A percentile compares a stretch with the other conserved stretches of the same genome.
Evolutionary conservation across 2,113 vertebrate species (phyloP).

Genomic region (Acrocephalus kingi): DNA sequence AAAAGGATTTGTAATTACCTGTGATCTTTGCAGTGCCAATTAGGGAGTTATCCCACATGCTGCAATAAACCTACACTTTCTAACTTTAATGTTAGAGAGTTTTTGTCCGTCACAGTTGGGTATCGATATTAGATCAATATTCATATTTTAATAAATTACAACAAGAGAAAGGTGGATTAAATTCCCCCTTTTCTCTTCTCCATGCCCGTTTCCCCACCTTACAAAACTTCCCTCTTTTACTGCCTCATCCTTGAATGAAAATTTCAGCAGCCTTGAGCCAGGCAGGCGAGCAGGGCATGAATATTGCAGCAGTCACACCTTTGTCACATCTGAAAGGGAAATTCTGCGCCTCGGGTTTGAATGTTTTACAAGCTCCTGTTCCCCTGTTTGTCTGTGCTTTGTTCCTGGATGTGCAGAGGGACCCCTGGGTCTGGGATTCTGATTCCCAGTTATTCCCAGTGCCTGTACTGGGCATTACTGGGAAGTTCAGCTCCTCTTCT

Average conservation of each 20-base stretch:
- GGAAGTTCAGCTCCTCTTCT: neutral
- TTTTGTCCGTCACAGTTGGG: no score
- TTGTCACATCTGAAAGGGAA: neutral
- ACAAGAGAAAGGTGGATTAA: no score
- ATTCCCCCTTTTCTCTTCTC: neutral
- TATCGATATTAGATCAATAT: no score
- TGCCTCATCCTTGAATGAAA: neutral
- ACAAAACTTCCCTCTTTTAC: neutral
- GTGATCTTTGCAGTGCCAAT: no score
- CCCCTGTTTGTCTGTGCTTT: fast-evolving
- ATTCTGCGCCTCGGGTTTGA: neutral
- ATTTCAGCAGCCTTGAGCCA: conserved; percentile 6
- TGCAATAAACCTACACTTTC: no score
- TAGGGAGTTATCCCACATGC: no score
- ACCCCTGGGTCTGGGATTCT: neutral
- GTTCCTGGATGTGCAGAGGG: neutral
- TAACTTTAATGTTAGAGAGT: no score
- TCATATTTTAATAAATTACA: neutral
- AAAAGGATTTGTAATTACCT: no score
- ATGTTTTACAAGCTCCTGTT: neutral
- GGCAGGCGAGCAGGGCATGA: neutral
- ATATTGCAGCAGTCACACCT: neutral
- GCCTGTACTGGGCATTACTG: neutral
- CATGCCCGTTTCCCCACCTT: fast-evolving
- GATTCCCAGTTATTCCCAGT: neutral